A percentile compares a stretch with the other conserved stretches of the same genome.
Conservation (phyloP, 2,888 invertebrate species). For the Andrena praecox region DNA sequence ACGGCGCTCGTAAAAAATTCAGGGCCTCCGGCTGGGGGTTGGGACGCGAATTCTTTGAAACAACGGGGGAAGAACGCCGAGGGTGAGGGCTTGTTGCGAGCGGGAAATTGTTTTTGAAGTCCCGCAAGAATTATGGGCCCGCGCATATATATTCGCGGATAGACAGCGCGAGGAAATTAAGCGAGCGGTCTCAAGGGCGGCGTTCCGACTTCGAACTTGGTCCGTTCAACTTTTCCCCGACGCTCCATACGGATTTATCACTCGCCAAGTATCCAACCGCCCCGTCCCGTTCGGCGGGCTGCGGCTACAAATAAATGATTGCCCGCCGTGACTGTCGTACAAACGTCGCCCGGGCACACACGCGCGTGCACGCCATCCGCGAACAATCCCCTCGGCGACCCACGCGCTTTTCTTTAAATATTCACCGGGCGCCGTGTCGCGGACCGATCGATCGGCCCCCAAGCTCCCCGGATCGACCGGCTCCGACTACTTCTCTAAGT, state of each 20-base stretch:
- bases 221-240: slow-evolving; percentile 52
- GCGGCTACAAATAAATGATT: slow-evolving; percentile 66
- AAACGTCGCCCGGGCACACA: slow-evolving; percentile 20
- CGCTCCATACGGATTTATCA: slow-evolving; percentile 67
- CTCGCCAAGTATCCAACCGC: slow-evolving; percentile 67
- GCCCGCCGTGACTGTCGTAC: slow-evolving; percentile 60
- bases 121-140: slow-evolving; percentile 31
- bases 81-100: slow-evolving; percentile 27
- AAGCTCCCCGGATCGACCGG: too few relatives aligned
- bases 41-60: neutral
- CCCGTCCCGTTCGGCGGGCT: slow-evolving; percentile 22
- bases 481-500: slow-evolving; percentile 26
- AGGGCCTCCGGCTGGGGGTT: neutral
- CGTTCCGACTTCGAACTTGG: slow-evolving; percentile 66
- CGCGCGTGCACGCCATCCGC: too few relatives aligned
- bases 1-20: slow-evolving; percentile 19
- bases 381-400: too few relatives aligned
- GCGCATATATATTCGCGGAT: slow-evolving; percentile 44
- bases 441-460: too few relatives aligned
- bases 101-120: slow-evolving; percentile 56
- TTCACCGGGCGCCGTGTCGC: too few relatives aligned
- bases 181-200: slow-evolving; percentile 69
- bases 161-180: slow-evolving; percentile 69
- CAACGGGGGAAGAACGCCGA: neutral
- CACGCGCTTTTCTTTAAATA: too few relatives aligned